phyloP scores from a whole-genome alignment of 2,888 invertebrate genomes.

The Cyclophora albipunctata region DNA sequence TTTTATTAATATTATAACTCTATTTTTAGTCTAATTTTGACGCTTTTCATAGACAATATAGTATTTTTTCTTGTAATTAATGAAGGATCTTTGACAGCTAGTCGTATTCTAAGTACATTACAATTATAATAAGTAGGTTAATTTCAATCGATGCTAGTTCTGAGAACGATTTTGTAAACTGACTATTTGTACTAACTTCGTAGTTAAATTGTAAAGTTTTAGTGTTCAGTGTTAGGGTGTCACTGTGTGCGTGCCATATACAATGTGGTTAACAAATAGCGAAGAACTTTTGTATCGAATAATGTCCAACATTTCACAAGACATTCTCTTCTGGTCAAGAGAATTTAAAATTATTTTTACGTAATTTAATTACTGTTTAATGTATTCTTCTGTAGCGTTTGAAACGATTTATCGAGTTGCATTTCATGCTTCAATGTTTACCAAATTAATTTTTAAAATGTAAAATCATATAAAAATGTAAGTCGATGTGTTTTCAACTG shows the following conservation, averaged over 20 bases:
- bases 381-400: slow-evolving; percentile 33
- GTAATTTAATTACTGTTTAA: slow-evolving; percentile 35
- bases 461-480: slow-evolving; percentile 2
- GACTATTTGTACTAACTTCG: no score
- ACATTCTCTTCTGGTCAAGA: no score
- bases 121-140: slow-evolving; percentile 22
- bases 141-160: slow-evolving; percentile 25
- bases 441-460: slow-evolving; percentile 7
- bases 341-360: slow-evolving; percentile 20
- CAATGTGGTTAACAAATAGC: slow-evolving; percentile 24
- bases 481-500: slow-evolving; percentile 24
- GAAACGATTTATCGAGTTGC: slow-evolving; percentile 27
- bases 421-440: slow-evolving; percentile 8
- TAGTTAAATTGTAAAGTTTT: neutral
- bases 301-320: neutral
- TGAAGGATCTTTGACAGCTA: slow-evolving; percentile 27
- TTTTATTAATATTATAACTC: neutral
- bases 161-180: slow-evolving; percentile 21
- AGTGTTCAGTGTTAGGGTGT: slow-evolving; percentile 19
- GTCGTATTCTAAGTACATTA: slow-evolving; percentile 36
- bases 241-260: slow-evolving; percentile 34
- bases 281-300: neutral
- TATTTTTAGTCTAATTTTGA: slow-evolving; percentile 22
- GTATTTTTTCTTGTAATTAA: slow-evolving; percentile 25
- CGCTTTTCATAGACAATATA: slow-evolving; percentile 21